Evolutionary conservation across 2,888 invertebrate species (phyloP).

Genomic region (Epicampocera succincta): DNA sequence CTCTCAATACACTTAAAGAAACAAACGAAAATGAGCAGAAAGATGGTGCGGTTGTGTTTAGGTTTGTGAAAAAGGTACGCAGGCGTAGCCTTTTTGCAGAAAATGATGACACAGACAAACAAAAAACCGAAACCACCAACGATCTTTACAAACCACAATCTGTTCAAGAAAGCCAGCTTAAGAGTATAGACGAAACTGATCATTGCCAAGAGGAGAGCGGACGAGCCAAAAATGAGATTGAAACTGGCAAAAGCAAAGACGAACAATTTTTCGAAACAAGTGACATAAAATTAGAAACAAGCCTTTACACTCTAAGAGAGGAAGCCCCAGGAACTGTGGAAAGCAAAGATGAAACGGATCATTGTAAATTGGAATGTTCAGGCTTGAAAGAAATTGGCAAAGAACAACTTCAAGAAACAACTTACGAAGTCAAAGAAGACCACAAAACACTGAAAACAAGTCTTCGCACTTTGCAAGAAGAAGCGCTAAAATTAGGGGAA

Average conservation of each 20-base stretch:
- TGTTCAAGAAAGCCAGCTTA: background rate
- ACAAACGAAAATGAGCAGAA: conserved; percentile 52
- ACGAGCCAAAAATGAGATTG: background rate
- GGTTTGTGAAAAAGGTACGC: conserved; percentile 79
- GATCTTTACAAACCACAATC: background rate
- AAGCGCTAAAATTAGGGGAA: background rate
- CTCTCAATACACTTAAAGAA: background rate
- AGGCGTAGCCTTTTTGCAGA: conserved; percentile 78
- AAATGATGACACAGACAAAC: conserved; percentile 72
- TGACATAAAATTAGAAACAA: conserved; percentile 9
- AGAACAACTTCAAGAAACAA: no score
- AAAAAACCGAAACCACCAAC: conserved; percentile 12
- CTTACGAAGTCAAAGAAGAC: background rate
- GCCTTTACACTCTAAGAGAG: conserved; percentile 34
- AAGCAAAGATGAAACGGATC: background rate
- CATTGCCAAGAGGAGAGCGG: conserved; percentile 12
- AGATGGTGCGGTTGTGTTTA: conserved; percentile 75
- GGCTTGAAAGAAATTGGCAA: no score
- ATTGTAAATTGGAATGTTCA: no score
- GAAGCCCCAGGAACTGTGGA: background rate
- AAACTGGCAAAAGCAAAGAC: no score
- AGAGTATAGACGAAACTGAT: conserved; percentile 38
- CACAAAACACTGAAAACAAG: background rate
- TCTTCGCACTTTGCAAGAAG: conserved; percentile 36
- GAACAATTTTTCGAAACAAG: background rate